Conservation (phyloP, 2,797 vertebrate genomes). For the Spatula versicolor region DNA sequence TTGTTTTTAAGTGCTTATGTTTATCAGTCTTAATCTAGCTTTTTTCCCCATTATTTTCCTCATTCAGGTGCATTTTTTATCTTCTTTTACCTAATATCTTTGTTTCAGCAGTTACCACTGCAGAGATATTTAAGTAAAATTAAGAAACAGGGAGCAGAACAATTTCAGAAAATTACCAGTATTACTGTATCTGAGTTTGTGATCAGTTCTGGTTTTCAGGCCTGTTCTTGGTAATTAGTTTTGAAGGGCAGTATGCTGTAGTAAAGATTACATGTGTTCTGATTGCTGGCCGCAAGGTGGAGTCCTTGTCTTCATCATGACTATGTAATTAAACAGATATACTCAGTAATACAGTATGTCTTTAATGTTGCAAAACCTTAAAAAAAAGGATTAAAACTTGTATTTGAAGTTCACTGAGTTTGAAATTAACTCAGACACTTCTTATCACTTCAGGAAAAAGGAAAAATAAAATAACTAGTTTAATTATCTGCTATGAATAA, state of each 20-base stretch:
- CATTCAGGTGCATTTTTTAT: neutral
- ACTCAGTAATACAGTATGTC: neutral
- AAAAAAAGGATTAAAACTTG: neutral
- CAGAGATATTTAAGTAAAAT: neutral
- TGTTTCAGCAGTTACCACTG: neutral
- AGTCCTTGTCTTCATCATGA: slow-evolving; percentile 26
- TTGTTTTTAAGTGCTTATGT: neutral
- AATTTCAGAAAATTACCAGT: neutral
- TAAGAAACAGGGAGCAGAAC: neutral
- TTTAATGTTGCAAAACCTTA: neutral
- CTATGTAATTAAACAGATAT: rapidly evolving
- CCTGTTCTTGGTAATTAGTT: neutral
- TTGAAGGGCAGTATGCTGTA: neutral
- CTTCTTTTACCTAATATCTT: neutral
- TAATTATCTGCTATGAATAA: neutral
- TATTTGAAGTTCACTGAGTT: neutral
- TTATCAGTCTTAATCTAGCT: neutral
- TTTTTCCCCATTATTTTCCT: neutral
- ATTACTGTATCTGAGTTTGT: neutral
- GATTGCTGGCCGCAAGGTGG: slow-evolving; percentile 77
- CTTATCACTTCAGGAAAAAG: neutral
- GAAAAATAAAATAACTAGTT: neutral
- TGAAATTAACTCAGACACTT: neutral
- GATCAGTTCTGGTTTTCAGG: neutral
- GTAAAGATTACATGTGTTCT: neutral